Evolutionary conservation across 2,113 vertebrate species (phyloP).

Genomic region (Sturnira hondurensis): DNA sequence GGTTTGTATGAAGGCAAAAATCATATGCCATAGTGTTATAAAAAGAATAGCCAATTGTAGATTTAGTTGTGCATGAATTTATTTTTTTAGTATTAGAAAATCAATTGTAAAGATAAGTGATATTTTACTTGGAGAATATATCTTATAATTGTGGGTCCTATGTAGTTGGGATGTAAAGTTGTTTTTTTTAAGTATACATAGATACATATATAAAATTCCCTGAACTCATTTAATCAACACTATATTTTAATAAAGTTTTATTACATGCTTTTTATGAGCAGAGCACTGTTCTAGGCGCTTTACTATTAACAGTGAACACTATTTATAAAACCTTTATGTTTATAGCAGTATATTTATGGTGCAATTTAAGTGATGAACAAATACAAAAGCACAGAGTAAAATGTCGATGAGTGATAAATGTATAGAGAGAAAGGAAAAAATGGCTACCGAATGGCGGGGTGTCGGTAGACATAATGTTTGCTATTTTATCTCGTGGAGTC

Average conservation of each 20-base stretch:
- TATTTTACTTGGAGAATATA: neutral
- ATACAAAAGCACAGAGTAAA: neutral
- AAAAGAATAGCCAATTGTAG: neutral
- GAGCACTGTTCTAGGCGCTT: neutral
- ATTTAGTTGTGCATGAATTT: neutral
- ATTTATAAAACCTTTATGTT: neutral
- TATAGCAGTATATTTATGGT: neutral
- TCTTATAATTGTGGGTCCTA: neutral
- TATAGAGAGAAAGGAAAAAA: neutral
- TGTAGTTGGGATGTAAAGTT: neutral
- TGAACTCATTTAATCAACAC: neutral
- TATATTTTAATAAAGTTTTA: neutral
- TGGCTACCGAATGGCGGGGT: neutral
- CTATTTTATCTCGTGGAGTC: neutral
- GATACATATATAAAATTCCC: neutral
- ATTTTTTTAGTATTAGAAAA: neutral
- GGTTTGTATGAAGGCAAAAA: neutral
- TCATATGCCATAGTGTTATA: neutral
- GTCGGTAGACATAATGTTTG: neutral
- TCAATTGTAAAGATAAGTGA: neutral
- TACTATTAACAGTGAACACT: neutral
- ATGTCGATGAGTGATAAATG: neutral
- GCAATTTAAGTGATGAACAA: neutral
- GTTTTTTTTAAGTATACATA: neutral
- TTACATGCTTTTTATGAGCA: neutral